A percentile compares a stretch with the other conserved stretches of the same genome.
phyloP scores from a whole-genome alignment of 2,113 vertebrate species.

The Cyanoderma ruficeps region DNA sequence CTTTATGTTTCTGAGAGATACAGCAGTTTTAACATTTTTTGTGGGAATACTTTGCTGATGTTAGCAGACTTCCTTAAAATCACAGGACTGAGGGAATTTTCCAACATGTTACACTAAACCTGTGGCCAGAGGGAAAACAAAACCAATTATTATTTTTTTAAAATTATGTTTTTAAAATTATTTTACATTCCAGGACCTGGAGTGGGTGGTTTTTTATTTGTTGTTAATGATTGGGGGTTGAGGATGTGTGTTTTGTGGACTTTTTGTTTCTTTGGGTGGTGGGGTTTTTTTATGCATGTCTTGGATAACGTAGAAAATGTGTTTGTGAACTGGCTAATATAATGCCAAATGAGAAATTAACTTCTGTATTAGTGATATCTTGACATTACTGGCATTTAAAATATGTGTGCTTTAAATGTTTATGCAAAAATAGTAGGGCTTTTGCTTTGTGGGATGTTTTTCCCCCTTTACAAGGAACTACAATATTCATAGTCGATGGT shows the following conservation, averaged over 20 bases:
- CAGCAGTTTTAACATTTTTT: neutral
- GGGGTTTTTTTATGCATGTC: neutral
- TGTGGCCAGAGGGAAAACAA: neutral
- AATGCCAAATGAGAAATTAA: neutral
- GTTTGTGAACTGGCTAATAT: neutral
- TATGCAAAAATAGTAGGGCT: neutral
- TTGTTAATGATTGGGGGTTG: neutral
- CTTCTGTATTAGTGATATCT: neutral
- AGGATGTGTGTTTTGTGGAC: accelerated
- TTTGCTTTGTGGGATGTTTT: neutral
- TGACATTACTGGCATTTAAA: neutral
- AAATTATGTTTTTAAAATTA: neutral
- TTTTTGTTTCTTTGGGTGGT: neutral
- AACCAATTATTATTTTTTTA: neutral
- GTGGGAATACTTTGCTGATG: neutral
- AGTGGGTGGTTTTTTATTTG: neutral
- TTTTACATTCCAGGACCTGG: neutral
- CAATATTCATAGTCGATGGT: neutral
- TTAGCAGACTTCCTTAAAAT: neutral
- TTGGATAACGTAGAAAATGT: neutral
- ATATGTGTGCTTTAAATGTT: neutral
- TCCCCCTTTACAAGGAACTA: neutral
- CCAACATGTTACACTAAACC: neutral
- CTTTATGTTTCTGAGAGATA: neutral
- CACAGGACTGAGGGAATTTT: neutral